Base-by-base conservation (phyloP, 1,140 invertebrate genomes). In the Bathynomus jamesi region DNA sequence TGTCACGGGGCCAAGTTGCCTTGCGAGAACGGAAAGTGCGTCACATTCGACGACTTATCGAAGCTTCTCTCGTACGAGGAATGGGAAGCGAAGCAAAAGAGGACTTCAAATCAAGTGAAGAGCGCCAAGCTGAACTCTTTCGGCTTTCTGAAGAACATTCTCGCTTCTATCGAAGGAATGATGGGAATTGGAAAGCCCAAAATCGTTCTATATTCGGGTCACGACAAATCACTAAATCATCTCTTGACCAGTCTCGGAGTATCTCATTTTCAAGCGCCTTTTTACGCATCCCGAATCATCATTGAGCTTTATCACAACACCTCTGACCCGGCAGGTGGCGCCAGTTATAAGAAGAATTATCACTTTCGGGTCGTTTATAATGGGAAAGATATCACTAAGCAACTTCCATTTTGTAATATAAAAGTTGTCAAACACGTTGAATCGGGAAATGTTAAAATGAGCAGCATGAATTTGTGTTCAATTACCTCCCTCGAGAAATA, bases 171-270 rank as follows among this genome's bases (percentile, higher is more conserved):
- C 86, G 84, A 93, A 0, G 85, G 87, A 74, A 90, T 90, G 82
- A 89, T 90, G 67, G 91, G 89, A 0, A 89, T 89, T 69, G 87
- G 72, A 89, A 88, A 77, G 32, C 90, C 90, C 0, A 90, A 90
- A 79, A 86, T 96, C 69, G 88, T 94, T 7, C 75, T 96, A 0
- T 97, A 94, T 80, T 95, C 93, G 0, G 94, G 92, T 0, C 95
- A 97, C 79, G 94, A 96, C 80, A 90, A 90, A 78, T 95, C 94
- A 0, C 77, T 96, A 25, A 90, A 93, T 77, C 91, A 92, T 77
- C 81, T 97, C 3, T 86, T 90, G 2, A 85, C 89, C 4, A 90
- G 92, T 0, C 79, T 97, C 25, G 92, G 92, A 0, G 81, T 91
- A 29, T 83, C 85, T 63, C 85, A 87, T 76, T 82, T 83, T 79